Base-by-base conservation (phyloP, 2,888 invertebrate genomes). In the Gisinianus flammeolus region DNA sequence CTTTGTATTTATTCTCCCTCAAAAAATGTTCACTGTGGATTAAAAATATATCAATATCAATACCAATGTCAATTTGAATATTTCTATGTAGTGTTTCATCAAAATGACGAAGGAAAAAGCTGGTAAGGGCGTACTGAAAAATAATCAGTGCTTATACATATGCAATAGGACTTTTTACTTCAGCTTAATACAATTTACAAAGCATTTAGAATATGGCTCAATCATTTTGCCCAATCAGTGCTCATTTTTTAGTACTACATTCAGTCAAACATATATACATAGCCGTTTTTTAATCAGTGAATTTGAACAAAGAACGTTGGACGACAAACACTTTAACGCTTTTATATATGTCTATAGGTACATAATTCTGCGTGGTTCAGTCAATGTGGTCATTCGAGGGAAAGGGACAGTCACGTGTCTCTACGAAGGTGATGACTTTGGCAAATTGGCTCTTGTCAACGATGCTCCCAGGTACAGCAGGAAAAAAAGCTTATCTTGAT, bases 381-480 rank as follows among this genome's bases (percentile, higher is more conserved):
- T 94, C 66, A 93, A 94, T 87, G 94, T 94, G 78, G 92, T 92
- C 83, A 94, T 94, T 84, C 92, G 93, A 86, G 94, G 93, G 80
- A 94, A 94, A 89, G 94, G 94, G 69, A 91, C 92, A 19, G 94
- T 94, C 52, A 93, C 93, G 83, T 92, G 92, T 64, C 88, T 94
- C 56, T 92, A 92, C 86, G 94, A 94, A 87, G 93, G 94, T 78
- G 94, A 94, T 87, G 94, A 94, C 88, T 94, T 94, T 87, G 94
- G 94, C 73, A 94, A 94, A 88, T 88, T 94, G 85, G 94, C 94
- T 66, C 89, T 94, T 83, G 80, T 94, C 85, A 94, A 94, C 87
- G 93, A 94, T 88, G 92, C 93, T 74, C 94, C 94, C 62, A 91
- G 93, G 93, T 92, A 88, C 87, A 33, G 19, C 33, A 22, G 31